Base-by-base conservation (phyloP, 1,140 invertebrate species). In the Mya arenaria region DNA sequence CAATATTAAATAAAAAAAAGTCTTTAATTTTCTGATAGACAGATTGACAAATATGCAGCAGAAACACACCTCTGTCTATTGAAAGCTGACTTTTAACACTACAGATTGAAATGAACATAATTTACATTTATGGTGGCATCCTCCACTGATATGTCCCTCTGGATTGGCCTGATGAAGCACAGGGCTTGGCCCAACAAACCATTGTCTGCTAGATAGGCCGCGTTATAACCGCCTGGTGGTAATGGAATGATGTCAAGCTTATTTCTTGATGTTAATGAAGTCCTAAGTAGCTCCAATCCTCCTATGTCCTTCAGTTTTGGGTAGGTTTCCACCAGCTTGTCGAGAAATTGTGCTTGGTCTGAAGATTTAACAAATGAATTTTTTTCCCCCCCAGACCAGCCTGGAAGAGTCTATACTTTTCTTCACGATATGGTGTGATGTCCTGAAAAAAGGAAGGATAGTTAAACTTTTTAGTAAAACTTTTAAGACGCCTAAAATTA, bases 111-210 rank as follows among this genome's bases (percentile, higher is more conserved):
- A n/a, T n/a, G n/a, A n/a, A n/a, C n/a, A n/a, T n/a, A n/a, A n/a
- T n/a, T n/a, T n/a, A n/a, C n/a, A n/a, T n/a, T n/a, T n/a, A n/a
- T n/a, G n/a, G n/a, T n/a, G n/a, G n/a, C n/a, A n/a, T n/a, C n/a
- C n/a, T n/a, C n/a, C n/a, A n/a, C n/a, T n/a, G n/a, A n/a, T n/a
- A 66, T 23, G 63, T 66, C 36, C 63, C 37, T 39, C 37, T 66
- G 63, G 36, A 68, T 80, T n/a, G 77, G 77, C 17, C 52, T 17
- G 8, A 80, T 30, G 32, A 63, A 80, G 52, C 77, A 80, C 17
- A 80, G 30, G 39, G 77, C 77, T 37, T 80, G 77, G 32, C 63
- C 65, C 39, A 80, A 63, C 32, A 30, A 41, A n/a, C 77, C 62
- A 39, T 52, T 39, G 37, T 80, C 55, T 23, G 55, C 63, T 25